Base-by-base conservation (phyloP, 2,113 vertebrate genomes). In the Erinaceus europaeus region DNA sequence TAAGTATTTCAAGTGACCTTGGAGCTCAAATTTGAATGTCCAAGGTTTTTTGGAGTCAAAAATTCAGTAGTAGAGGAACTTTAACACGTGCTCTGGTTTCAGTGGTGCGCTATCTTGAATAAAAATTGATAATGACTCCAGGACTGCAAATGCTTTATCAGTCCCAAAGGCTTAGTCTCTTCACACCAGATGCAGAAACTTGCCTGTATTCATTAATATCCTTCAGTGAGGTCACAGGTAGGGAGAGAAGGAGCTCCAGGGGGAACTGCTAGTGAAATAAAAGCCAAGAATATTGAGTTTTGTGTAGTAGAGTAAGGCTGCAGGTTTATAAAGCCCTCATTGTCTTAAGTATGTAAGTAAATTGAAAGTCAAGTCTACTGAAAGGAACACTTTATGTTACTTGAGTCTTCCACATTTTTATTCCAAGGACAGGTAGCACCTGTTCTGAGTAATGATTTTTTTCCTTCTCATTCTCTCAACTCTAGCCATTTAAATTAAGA, bases 111-210 rank as follows among this genome's bases (percentile, higher is more conserved):
- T 78, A 72, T 91, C 85, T 88, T 1, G 3, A 93, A 90, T 87
- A 93, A 90, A 87, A 93, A 89, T 75, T 92, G 82, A 83, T 92
- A 89, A 94, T 89, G 92, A 85, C 76, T 90, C 42, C n/a, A 62
- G 77, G 81, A 78, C 73, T 92, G 77, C 59, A 86, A 86, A 88
- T 27, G 72, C 25, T 88, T 95, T 91, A 90, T 91, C 89, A 76
- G 61, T 74, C 81, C 87, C 90, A 55, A 82, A 86, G 90, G 86
- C 81, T 91, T 78, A 32, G 76, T 78, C 5, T 7, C 73, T 46
- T 94, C 84, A 62, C 80, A 90, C 71, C 92, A 93, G 92, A 92
- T 82, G 71, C 44, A 0, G 50, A 23, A 84, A 94, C 82, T 85
- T 82, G 78, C 65, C 74, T 90, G 59, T 83, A 72, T 93, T 94